These are phyloP conservation scores for Anolis apletophallus DNA, from an alignment of 2,797 vertebrate species.

Conservation along the genomic window DNA sequence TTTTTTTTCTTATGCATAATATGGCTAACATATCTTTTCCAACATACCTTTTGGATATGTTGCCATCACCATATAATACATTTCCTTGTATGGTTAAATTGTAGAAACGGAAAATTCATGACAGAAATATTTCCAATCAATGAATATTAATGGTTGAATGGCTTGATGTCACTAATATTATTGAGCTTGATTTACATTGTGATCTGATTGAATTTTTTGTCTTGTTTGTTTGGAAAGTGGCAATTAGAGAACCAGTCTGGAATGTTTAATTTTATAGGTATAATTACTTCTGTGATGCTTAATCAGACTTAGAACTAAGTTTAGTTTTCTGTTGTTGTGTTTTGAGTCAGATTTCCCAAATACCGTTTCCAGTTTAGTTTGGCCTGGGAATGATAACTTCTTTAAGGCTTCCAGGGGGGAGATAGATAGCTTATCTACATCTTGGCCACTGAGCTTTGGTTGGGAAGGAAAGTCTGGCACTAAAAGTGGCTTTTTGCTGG, in stretches of 20 bases:
- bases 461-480: background rate
- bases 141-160: background rate
- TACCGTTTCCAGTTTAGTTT: background rate
- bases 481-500: background rate
- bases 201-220: background rate
- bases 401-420: background rate
- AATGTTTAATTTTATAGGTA: background rate
- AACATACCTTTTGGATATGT: background rate
- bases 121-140: background rate
- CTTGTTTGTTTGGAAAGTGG: accelerated
- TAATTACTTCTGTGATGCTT: background rate
- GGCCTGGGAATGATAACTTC: background rate
- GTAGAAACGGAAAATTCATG: background rate
- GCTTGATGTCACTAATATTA: background rate
- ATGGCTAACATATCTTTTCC: background rate
- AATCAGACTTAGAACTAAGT: background rate
- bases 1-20: too few relatives aligned
- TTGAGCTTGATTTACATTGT: too few relatives aligned
- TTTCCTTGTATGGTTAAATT: too few relatives aligned
- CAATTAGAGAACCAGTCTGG: background rate
- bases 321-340: background rate
- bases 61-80: background rate
- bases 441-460: background rate
- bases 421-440: background rate
- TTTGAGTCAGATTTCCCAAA: background rate